Conservation (phyloP, 2,888 invertebrate genomes). For the Abrostola triplasia region DNA sequence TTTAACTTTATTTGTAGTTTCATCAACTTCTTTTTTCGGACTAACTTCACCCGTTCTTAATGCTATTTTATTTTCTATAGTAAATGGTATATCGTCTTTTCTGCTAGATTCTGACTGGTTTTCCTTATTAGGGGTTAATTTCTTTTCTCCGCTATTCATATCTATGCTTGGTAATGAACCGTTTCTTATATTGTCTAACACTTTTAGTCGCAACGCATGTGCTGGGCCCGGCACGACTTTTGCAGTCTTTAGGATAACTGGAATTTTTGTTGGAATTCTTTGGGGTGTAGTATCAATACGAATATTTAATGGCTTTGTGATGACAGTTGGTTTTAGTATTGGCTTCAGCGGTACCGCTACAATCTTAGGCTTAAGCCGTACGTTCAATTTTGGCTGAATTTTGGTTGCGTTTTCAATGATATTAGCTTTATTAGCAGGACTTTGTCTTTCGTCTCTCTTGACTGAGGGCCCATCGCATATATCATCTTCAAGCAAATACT, state of each 20-base stretch:
- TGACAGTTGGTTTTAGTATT: slow-evolving; percentile 2
- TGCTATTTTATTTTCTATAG: slow-evolving; percentile 15
- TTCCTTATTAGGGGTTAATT: background rate
- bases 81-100: slow-evolving; percentile 14
- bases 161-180: background rate
- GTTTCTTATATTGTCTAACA: slow-evolving; percentile 13
- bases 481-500: slow-evolving; percentile 34
- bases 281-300: slow-evolving; percentile 22
- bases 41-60: background rate
- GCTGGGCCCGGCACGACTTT: slow-evolving; percentile 21
- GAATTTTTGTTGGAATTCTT: slow-evolving; percentile 31
- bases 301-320: slow-evolving; percentile 15
- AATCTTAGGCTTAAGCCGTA: slow-evolving; percentile 15
- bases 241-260: slow-evolving; percentile 36
- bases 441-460: slow-evolving; percentile 39
- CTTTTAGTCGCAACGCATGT: slow-evolving; percentile 31
- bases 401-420: slow-evolving; percentile 12
- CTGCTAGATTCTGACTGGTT: background rate
- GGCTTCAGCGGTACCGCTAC: background rate
- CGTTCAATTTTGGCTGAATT: slow-evolving; percentile 15
- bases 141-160: slow-evolving; percentile 9
- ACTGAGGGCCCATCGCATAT: slow-evolving; percentile 12
- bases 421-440: slow-evolving; percentile 8
- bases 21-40: background rate
- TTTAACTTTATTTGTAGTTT: background rate